These are phyloP conservation scores for Cheilosia pagana DNA, from an alignment of 2,888 invertebrate species.

Conservation along the genomic window DNA sequence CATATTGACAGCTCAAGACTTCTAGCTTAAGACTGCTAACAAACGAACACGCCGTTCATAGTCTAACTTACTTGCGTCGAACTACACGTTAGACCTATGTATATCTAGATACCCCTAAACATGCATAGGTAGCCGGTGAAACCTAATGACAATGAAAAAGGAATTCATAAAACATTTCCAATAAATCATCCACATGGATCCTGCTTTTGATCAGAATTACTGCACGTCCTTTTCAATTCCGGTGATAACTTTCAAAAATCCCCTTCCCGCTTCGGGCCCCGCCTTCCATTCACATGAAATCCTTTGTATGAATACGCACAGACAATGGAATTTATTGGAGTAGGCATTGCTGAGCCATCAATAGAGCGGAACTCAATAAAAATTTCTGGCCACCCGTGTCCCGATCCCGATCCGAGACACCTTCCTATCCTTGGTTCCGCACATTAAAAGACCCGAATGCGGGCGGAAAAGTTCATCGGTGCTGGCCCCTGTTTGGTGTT, in stretches of 20 bases:
- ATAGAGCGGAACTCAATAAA: slow-evolving; percentile 73
- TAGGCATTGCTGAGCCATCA: slow-evolving; percentile 61
- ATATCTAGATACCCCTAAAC: too few species aligned
- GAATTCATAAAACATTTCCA: slow-evolving; percentile 65
- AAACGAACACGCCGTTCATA: too few species aligned
- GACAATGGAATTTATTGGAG: slow-evolving; percentile 68
- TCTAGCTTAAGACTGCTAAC: too few species aligned
- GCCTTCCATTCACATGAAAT: slow-evolving; percentile 40
- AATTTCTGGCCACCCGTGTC: slow-evolving; percentile 46
- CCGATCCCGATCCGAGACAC: background rate
- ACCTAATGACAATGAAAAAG: background rate
- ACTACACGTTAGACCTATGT: too few species aligned
- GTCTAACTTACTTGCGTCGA: too few species aligned
- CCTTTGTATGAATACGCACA: slow-evolving; percentile 71
- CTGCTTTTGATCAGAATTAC: slow-evolving; percentile 67
- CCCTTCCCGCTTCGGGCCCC: background rate
- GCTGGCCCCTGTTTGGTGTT: slow-evolving; percentile 22
- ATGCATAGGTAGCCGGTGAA: background rate
- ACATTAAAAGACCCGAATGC: slow-evolving; percentile 9
- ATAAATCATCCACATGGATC: slow-evolving; percentile 66
- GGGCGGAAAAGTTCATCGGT: slow-evolving; percentile 50
- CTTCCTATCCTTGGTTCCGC: slow-evolving; percentile 12
- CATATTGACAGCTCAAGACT: too few species aligned
- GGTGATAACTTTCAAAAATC: slow-evolving; percentile 71
- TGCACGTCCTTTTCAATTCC: slow-evolving; percentile 71